Evolutionary conservation across 2,797 vertebrate species (phyloP).

Genomic region (Smutsia temminckii): DNA sequence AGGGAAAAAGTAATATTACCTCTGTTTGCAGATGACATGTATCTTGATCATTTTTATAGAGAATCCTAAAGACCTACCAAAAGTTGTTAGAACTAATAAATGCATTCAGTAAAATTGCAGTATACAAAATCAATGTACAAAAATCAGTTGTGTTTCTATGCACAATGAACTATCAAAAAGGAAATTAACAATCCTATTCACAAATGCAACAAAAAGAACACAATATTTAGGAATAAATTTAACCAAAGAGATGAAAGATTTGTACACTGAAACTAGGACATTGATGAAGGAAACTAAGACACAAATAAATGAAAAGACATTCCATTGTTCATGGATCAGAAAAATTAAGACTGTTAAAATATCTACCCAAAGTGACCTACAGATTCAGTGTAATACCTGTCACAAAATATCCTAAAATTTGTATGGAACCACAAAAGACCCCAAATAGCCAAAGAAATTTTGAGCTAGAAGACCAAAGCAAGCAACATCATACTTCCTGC

Average conservation of each 20-base stretch:
- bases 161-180: not conserved
- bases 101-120: not conserved
- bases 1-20: not conserved
- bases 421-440: too few relatives aligned
- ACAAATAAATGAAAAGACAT: not conserved
- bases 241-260: not conserved
- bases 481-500: not conserved
- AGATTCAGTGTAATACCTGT: too few relatives aligned
- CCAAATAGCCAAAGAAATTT: not conserved
- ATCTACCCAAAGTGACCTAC: too few relatives aligned
- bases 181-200: not conserved
- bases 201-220: not conserved
- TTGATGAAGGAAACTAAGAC: not conserved
- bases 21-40: not conserved
- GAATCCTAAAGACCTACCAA: not conserved
- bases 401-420: too few relatives aligned
- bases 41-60: not conserved
- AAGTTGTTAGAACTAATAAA: not conserved
- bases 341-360: too few relatives aligned
- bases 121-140: not conserved
- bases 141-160: not conserved
- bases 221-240: not conserved
- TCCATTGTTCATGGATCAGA: not conserved
- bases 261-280: not conserved
- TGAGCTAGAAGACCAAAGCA: not conserved